These are phyloP conservation scores for Scolopax rusticola DNA, from an alignment of 2,797 vertebrate species.

Conservation along the genomic window DNA sequence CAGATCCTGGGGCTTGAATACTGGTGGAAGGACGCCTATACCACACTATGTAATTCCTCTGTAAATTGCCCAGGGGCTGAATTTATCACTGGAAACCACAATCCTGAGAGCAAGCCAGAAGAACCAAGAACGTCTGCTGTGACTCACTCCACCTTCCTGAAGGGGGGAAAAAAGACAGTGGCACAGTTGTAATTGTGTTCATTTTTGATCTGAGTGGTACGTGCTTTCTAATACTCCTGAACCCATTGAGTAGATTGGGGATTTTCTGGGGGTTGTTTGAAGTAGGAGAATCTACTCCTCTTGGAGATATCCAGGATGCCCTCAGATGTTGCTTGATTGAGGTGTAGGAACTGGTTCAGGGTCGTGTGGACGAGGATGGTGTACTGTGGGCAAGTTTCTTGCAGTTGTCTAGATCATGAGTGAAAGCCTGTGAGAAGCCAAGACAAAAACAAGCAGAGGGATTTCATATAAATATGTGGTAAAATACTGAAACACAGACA, in stretches of 20 bases:
- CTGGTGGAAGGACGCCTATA: slow-evolving; percentile 9
- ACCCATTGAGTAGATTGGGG: not conserved
- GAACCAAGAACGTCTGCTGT: not conserved
- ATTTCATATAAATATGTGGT: slow-evolving; percentile 22
- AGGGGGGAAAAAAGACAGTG: not conserved
- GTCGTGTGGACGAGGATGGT: not conserved
- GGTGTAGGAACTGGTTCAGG: not conserved
- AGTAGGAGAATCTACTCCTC: not conserved
- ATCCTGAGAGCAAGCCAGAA: slow-evolving; percentile 14
- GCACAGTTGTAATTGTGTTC: not conserved
- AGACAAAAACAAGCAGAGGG: not conserved
- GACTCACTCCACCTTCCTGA: slow-evolving; percentile 27
- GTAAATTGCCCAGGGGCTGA: slow-evolving; percentile 56
- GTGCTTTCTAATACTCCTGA: not conserved
- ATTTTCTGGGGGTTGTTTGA: not conserved
- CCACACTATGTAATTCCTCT: slow-evolving; percentile 36
- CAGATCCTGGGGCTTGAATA: slow-evolving; percentile 40
- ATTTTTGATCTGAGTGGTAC: not conserved
- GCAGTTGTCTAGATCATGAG: not conserved
- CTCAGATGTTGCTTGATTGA: rapidly evolving
- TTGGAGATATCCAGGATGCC: not conserved
- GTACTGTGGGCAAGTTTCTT: not conserved
- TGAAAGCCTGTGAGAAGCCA: not conserved
- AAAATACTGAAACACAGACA: slow-evolving; percentile 38
- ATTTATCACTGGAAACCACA: slow-evolving; percentile 65